Evolutionary conservation across 2,888 invertebrate genomes (phyloP), one percentile per base, ranked within the genome.

Genomic region (Morpho helenor): DNA sequence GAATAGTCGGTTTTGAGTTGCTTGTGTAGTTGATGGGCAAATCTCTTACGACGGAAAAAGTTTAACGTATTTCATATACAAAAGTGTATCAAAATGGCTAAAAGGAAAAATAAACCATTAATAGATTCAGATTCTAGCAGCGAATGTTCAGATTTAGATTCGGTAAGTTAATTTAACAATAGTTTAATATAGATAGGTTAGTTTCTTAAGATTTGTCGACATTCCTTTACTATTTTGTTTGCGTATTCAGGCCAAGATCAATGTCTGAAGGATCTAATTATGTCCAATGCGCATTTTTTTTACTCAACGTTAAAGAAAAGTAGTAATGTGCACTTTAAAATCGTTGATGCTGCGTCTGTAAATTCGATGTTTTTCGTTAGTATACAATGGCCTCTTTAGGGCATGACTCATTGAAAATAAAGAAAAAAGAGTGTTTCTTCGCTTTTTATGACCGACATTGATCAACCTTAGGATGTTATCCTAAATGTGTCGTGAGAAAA

Each of bases 61-160:
- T 57, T 63, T 46, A 62, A 66, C 63, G 66, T 62, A 61, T 62
- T 66, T 66, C 59, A 52, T 60, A 62, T 59, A 55, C 59, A 53
- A 60, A 65, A 63, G 54, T 61, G 52, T 23, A 55, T 50, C 56
- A 64, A 51, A 84, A 96, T 96, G 96, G 96, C 94, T 71, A 96
- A 96, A 90, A 92, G 96, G 68, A 96, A 96, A 84, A 95, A 94
- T 82, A 95, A 96, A 79, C 95, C 95, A 46, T 87, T 96, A 64
- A 94, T 96, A 70, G 96, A 96, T 79, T 95, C 96, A 23, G 96
- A 96, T 80, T 95, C 95, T 60, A 96, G 95, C 82, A 95, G 95
- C 81, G 95, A 94, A 71, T 95, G 94, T 67, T 95, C 96, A 55
- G 96, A 97, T 88, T 91, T 96, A 75, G 96, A 96, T 83, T 95